Base-by-base conservation (phyloP, 2,113 vertebrate genomes). In the Numida meleagris region DNA sequence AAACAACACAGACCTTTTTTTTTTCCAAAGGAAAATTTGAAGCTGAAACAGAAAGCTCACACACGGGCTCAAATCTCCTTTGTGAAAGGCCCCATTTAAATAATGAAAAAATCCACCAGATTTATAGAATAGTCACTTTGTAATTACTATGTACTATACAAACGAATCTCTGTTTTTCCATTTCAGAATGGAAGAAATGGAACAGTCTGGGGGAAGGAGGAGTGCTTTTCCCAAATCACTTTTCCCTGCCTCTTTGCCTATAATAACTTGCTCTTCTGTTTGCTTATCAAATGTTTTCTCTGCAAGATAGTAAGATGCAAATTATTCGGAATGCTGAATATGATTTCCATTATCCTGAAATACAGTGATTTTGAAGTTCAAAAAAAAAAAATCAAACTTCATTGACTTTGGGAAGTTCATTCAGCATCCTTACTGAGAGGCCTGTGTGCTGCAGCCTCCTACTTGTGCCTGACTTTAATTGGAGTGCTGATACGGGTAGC, bases 61-160 rank as follows among this genome's bases (percentile, higher is more conserved):
- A 82, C 61, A 57, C 45, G 61, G 43, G 17, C 70, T 89, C 40
- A 88, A 92, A 94, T 90, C 25, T 58, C 66, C 79, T 92, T 93
- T 96, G 77, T 92, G 50, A 93, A 91, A 92, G 84, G 25, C 12
- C 82, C 87, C 50, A 81, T 73, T 90, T 25, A 88, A 78, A 62
- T 9, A 53, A 55, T 6, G 0, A 29, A 81, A 88, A 67, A 72
- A 14, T 7, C 33, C 23, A 36, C 13, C 13, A 51, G 57, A 68
- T 73, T 73, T 90, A 70, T 27, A 88, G 76, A 96, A 87, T 58
- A 67, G 68, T 25, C 85, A 86, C 72, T 92, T 96, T 90, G 84
- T 58, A 91, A 93, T 81, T 78, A 36, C 70, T 85, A 57, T 53
- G 21, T 78, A 86, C 36, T 61, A 23, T 62, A 93, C 76, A 55